These are phyloP conservation scores for Isaurus tuberculatus DNA, from an alignment of 92 coral and sea anemone genomes.

Conservation along the genomic window DNA sequence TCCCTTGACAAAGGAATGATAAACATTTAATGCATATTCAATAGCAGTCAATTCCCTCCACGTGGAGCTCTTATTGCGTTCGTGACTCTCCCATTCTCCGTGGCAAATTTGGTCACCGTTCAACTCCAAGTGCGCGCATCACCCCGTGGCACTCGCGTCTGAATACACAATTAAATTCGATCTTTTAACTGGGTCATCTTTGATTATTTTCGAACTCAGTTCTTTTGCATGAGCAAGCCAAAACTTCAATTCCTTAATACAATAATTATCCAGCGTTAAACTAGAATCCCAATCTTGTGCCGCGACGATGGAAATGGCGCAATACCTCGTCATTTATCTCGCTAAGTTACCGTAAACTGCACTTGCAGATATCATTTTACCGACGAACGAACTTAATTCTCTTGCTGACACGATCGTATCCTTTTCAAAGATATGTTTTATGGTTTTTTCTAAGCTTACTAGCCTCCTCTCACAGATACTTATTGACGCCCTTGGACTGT, in stretches of 20 bases:
- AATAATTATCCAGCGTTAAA: slow-evolving; percentile 38
- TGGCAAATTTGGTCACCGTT: not conserved
- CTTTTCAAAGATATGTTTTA: not conserved
- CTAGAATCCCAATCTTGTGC: slow-evolving; percentile 60
- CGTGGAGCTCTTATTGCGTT: not conserved
- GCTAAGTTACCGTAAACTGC: slow-evolving; percentile 60
- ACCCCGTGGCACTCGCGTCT: not conserved
- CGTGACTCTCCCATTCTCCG: not conserved
- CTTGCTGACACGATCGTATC: slow-evolving; percentile 54
- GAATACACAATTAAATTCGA: not conserved
- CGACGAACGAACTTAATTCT: slow-evolving; percentile 53
- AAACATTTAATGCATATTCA: not conserved
- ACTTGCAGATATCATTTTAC: slow-evolving; percentile 60
- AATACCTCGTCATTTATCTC: slow-evolving; percentile 70
- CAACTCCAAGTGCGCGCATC: not conserved
- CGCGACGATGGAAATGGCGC: slow-evolving; percentile 56
- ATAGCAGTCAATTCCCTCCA: not conserved
- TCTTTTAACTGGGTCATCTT: not conserved
- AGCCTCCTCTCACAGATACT: too few species aligned
- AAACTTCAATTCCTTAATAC: not conserved
- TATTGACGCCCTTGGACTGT: not conserved
- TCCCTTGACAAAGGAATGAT: not conserved
- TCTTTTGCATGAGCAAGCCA: slow-evolving; percentile 40
- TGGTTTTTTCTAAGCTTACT: too few species aligned
- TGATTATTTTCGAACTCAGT: slow-evolving; percentile 9